Evolutionary conservation across 2,888 invertebrate genomes (phyloP).

Genomic region (Mesodorylaimus sp.): DNA sequence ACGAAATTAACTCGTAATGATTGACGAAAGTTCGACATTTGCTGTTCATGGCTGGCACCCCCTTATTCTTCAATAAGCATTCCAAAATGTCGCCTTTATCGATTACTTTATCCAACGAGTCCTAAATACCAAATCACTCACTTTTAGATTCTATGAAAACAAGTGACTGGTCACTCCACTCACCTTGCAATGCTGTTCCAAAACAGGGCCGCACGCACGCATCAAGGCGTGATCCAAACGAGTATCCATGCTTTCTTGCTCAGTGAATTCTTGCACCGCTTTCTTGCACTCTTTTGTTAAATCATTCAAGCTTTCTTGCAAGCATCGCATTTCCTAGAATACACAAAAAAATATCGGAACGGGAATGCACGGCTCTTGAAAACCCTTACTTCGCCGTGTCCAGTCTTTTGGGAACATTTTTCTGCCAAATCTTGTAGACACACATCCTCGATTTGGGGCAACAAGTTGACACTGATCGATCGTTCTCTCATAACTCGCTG

Average conservation of each 20-base stretch:
- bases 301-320: conserved; percentile 47
- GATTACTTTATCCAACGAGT: conserved; percentile 35
- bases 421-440: conserved; percentile 69
- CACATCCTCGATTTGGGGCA: conserved; percentile 75
- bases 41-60: conserved; percentile 55
- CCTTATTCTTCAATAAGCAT: conserved; percentile 76
- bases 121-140: background rate
- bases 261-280: conserved; percentile 63
- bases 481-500: conserved; percentile 76
- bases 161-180: conserved; percentile 8
- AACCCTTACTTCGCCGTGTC: conserved; percentile 4
- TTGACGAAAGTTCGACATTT: conserved; percentile 84
- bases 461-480: conserved; percentile 71
- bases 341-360: no score
- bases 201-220: conserved; percentile 56
- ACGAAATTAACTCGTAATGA: conserved; percentile 80
- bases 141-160: conserved; percentile 1
- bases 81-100: conserved; percentile 72
- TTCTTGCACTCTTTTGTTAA: conserved; percentile 44
- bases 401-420: conserved; percentile 53
- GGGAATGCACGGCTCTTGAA: no score
- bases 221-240: conserved; percentile 73
- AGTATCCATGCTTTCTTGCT: conserved; percentile 60
- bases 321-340: conserved; percentile 61
- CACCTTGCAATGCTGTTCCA: conserved; percentile 52